Conservation (phyloP, 2,888 invertebrate genomes). For the Hecatera dysodea region DNA sequence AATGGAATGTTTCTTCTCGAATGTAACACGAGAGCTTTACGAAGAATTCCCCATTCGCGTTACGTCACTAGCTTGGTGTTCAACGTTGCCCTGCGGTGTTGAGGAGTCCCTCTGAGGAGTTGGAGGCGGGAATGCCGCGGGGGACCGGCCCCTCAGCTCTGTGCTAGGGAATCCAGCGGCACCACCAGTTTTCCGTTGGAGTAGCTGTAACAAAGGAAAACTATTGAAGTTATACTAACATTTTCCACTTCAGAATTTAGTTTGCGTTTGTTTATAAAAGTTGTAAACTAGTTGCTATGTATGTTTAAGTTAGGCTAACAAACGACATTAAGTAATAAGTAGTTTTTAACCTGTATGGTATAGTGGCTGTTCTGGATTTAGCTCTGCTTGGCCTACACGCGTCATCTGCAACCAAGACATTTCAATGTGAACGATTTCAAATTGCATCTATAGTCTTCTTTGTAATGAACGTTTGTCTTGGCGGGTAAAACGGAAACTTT, state of each 20-base stretch:
- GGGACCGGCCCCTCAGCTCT: constrained; percentile 87
- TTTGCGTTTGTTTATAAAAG: constrained; percentile 29
- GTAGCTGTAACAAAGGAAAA: constrained; percentile 88
- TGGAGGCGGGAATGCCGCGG: constrained; percentile 84
- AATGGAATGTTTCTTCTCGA: constrained; percentile 75
- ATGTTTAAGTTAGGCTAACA: constrained; percentile 55
- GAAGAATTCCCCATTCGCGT: constrained; percentile 53
- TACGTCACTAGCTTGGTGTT: constrained; percentile 68
- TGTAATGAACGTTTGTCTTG: constrained; percentile 74
- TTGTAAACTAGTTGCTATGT: constrained; percentile 45
- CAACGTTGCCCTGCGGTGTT: constrained; percentile 75
- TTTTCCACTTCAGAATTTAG: constrained; percentile 14
- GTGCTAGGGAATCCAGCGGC: constrained; percentile 91
- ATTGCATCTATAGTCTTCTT: constrained; percentile 49
- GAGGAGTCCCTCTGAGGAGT: constrained; percentile 85
- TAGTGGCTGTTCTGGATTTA: constrained; percentile 90
- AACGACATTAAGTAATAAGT: constrained; percentile 62
- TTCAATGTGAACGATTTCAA: constrained; percentile 66
- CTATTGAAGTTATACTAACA: constrained; percentile 60
- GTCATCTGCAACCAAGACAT: constrained; percentile 90
- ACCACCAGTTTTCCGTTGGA: constrained; percentile 91
- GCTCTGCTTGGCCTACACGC: constrained; percentile 90
- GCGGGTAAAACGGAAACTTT: constrained; percentile 80
- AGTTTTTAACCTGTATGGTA: constrained; percentile 89
- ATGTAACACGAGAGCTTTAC: constrained; percentile 49